These are phyloP conservation scores for Bombus vancouverensis DNA, from an alignment of 1,140 invertebrate genomes.

Conservation along the genomic window DNA sequence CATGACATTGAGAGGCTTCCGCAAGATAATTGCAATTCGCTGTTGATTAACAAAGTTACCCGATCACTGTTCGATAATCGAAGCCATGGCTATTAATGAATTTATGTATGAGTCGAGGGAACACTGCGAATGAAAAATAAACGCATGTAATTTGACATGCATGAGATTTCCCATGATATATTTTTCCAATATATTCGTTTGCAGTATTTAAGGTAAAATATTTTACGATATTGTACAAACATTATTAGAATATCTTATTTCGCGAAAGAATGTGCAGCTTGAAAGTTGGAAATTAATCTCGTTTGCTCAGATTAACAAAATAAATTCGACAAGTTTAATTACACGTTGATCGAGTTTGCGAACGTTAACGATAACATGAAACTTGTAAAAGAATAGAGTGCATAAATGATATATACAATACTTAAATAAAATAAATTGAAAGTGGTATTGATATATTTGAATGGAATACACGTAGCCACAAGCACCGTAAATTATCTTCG, in stretches of 20 bases:
- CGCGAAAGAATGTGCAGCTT: no score
- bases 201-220: no score
- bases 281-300: no score
- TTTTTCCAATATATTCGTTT: no score
- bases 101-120: conserved; percentile 7
- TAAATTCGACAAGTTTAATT: not conserved
- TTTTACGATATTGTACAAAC: no score
- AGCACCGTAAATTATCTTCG: not conserved
- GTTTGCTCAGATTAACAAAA: no score
- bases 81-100: conserved; percentile 10
- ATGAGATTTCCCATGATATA: no score
- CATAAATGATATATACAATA: not conserved
- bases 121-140: conserved; percentile 7
- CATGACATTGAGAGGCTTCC: not conserved
- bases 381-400: not conserved
- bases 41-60: conserved; percentile 32
- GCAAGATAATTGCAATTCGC: conserved; percentile 21
- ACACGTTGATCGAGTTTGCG: not conserved
- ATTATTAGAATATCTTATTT: not conserved
- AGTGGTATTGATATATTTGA: not conserved
- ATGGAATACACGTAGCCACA: not conserved
- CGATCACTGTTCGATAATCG: conserved; percentile 3
- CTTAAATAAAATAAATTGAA: not conserved
- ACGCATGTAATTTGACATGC: not conserved
- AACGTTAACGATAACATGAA: not conserved